Base-by-base conservation (phyloP, 2,888 invertebrate species). In the Tillus elongatus region DNA sequence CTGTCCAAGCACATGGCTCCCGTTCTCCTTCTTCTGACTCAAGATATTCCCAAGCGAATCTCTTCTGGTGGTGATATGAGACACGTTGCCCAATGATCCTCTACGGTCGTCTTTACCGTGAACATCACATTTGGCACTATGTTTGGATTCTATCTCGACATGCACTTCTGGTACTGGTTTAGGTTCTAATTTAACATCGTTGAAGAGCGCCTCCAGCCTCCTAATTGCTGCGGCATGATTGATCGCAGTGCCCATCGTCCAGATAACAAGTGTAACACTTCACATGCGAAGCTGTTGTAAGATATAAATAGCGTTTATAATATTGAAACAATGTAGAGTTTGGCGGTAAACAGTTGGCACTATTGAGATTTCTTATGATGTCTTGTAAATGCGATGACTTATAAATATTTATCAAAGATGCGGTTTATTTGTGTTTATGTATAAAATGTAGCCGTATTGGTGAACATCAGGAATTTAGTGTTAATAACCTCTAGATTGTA, bases 131-230 rank as follows among this genome's bases (percentile, higher is more conserved):
- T 75, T 77, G 44, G 70, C 69, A 60, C 78, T 78, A 33, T 73
- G 68, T 52, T 72, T 71, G 27, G 72, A 71, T 58, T 74, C 73
- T 15, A 73, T 61, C 43, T 69, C 65, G 15, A 68, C 60, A 35
- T 53, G 54, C 13, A 59, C 55, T 15, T 61, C 58, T 12, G 31
- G 36, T 32, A 50, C 34, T 37, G 51, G 46, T 10, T 45, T 42
- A 3, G 52, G 49, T 15, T 77, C 77, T 51, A 80, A 57, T 56
- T 70, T 75, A 52, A 78, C 73, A 54, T 75, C 77, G 44, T 71
- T 72, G 65, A 84, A 83, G 58, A 84, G 74, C 30, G 79, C 77
- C 58, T 83, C 82, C 54, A 84, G 66, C 50, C 82, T 76, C 52
- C 76, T 77, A 61, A 83, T 75, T 24, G 81, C 79, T 42, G 74